Conservation (phyloP, 2,113 vertebrate species). For the Mesembrinibis cayennensis region DNA sequence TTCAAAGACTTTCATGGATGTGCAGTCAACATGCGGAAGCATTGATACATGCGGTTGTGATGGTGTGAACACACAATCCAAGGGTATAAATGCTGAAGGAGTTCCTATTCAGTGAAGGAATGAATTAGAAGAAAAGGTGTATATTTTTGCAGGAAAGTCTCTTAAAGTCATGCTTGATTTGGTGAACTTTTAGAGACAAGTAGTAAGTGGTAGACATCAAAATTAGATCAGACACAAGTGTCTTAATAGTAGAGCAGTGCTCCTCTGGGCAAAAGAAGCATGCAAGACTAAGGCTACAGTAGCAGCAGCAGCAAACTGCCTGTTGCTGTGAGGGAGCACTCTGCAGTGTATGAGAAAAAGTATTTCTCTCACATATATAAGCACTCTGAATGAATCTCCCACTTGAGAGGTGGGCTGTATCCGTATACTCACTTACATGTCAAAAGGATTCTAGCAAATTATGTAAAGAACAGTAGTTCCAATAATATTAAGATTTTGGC, state of each 20-base stretch:
- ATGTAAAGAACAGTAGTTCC: not conserved
- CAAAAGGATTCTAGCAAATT: not conserved
- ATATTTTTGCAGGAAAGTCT: not conserved
- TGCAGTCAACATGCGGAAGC: not conserved
- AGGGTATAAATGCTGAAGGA: not conserved
- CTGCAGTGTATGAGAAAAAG: not conserved
- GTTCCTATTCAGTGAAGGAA: not conserved
- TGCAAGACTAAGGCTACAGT: too few relatives aligned
- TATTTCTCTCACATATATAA: not conserved
- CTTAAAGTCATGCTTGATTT: fast-evolving
- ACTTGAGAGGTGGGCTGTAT: not conserved
- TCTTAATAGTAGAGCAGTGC: not conserved
- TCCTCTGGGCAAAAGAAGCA: not conserved
- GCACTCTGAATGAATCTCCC: not conserved
- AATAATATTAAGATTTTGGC: not conserved
- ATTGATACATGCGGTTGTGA: not conserved
- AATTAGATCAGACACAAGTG: not conserved
- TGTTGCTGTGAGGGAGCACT: not conserved
- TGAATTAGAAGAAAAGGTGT: not conserved
- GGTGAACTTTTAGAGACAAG: not conserved
- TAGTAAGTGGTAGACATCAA: not conserved
- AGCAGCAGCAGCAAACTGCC: not conserved
- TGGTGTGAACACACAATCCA: not conserved
- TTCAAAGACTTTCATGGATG: not conserved
- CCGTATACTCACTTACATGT: not conserved